Evolutionary conservation across 1,140 invertebrate species (phyloP), one percentile per base, ranked within the genome.

Genomic region (Euura lappo): DNA sequence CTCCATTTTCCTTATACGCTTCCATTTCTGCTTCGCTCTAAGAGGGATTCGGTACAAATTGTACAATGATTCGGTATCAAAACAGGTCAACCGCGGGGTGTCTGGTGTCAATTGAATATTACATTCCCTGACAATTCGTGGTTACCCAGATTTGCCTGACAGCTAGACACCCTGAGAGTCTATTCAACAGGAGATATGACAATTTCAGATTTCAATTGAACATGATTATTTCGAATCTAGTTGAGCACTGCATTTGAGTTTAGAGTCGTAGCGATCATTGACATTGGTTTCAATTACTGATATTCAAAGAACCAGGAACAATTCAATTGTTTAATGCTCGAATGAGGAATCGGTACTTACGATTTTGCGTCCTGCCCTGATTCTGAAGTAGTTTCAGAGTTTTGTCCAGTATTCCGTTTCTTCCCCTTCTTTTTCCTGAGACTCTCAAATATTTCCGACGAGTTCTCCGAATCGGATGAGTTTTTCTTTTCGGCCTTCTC

Each of bases 1-100:
- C 1, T 72, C 69, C 4, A 84, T 76, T 64, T 82, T 83, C 70
- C 84, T 85, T 3, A 88, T 87, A 66, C 87, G 79, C 74, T 74
- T 84, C 10, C 85, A 79, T 77, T 85, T 88, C 4, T 75, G 65
- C 70, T 86, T 87, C 7, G 75, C 6, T 13, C 85, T 87, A 45
- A 68, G 71, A 74, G 74, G 71, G 72, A 65, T 71, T 43, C 8
- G 60, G 66, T 2, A 43, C 51, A 46, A 67, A 70, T 73, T 69
- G 74, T 65, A 4, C 47, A 74, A 71, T 44, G 42, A 45, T 2
- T 28, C 28, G 28, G 28, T 28, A 28, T 28, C 28, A 28, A 28
- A 28, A 28, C 28, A 64, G 13, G 13, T 10, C 10, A 64, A 11
- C 60, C 13, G 13, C 60, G 60, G 43, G 42, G 43, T 44, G 28